Conservation (phyloP, 2,113 vertebrate species). For the Sitta europaea region DNA sequence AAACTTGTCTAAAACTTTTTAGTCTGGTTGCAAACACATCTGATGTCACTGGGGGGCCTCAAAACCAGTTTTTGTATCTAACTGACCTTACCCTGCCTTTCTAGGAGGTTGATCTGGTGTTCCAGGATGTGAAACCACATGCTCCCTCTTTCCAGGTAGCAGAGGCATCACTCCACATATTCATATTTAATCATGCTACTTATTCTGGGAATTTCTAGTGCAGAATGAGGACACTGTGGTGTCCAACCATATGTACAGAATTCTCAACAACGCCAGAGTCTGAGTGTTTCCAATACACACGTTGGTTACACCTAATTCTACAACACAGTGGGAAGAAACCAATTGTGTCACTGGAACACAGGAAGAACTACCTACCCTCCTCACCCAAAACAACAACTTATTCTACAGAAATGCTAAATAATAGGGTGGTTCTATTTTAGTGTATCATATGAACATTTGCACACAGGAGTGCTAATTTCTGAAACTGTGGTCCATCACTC, state of each 20-base stretch:
- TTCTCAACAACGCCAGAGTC: not conserved
- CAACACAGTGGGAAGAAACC: not conserved
- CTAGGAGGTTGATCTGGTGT: not conserved
- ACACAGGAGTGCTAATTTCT: not conserved
- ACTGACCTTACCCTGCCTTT: not conserved
- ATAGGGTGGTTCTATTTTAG: not conserved
- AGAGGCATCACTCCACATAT: not conserved
- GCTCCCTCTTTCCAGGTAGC: not conserved
- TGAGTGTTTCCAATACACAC: accelerated
- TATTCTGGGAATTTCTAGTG: not conserved
- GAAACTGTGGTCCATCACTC: not conserved
- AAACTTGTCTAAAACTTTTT: not conserved
- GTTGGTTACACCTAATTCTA: not conserved
- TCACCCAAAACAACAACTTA: not conserved
- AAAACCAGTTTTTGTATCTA: not conserved
- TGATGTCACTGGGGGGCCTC: not conserved
- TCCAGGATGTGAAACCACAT: not conserved
- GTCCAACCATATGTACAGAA: accelerated
- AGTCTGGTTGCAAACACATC: not conserved
- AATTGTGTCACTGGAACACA: not conserved
- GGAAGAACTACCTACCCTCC: not conserved
- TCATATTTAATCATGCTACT: not conserved
- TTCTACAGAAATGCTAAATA: not conserved
- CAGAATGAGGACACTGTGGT: accelerated
- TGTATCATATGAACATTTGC: not conserved